Evolutionary conservation across 2,797 vertebrate genomes (phyloP), one percentile per base, ranked within the genome.

Genomic region (Falco rusticolus): DNA sequence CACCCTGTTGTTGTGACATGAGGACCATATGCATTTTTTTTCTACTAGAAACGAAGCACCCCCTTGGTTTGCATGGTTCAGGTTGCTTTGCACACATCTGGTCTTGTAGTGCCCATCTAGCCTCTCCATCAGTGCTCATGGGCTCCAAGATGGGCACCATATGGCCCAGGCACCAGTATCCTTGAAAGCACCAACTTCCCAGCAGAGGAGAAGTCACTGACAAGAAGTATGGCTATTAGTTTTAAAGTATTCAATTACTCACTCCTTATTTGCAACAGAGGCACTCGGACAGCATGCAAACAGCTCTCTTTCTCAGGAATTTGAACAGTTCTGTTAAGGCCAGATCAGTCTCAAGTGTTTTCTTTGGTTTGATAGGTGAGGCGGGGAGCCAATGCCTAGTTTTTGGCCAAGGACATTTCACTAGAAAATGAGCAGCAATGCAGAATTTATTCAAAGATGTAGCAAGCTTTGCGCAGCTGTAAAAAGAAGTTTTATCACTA

Each of bases 401-500:
- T 93, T 79, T 90, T 83, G 29, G n/a, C 57, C 71, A 96, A 92
- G 81, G 88, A 80, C 57, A 51, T 89, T 87, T 94, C 57, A 65
- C 47, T n/a, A 87, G 68, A 80, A 94, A 96, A 90, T 68, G 88
- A 94, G 81, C 74, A 94, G 84, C 78, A 78, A 69, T 64, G 47
- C 75, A 87, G 88, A 84, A 90, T 81, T 95, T 90, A 60, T 74
- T 82, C 77, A 61, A 89, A 78, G 80, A 63, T 5, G 3, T 59
- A 92, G 60, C 86, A 68, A 91, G 88, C 61, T 92, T 84, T 83
- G 53, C 78, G 94, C 93, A 90, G 91, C 93, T 95, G 92, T 93
- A 97, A 83, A 89, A 90, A 65, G 45, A 69, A 65, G 45, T 90
- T 95, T 93, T 94, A 96, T 96, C 95, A 83, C 93, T 89, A 39